Percentiles rank a stretch among this genome's conserved stretches.
Conservation (phyloP, 1,140 invertebrate species). For the Sinella curviseta region DNA sequence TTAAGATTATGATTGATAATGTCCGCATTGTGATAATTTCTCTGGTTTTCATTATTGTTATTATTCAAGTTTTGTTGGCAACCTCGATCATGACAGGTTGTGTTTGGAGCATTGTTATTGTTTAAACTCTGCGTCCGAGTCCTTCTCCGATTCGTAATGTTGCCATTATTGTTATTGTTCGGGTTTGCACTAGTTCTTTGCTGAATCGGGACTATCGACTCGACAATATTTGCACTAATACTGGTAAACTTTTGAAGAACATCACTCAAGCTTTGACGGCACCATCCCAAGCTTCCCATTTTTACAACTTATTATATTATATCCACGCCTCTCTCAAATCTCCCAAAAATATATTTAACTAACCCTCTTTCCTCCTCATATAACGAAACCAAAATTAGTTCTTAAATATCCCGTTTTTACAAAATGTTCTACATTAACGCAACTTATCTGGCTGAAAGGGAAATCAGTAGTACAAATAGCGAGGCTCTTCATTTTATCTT, state of each 20-base stretch:
- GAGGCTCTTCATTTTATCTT: no score
- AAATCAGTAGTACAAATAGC: no score
- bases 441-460: no score
- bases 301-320: neutral
- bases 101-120: neutral
- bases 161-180: no score
- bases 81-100: slow-evolving; percentile 2
- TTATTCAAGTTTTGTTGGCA: slow-evolving; percentile 10
- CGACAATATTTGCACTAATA: neutral
- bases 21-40: slow-evolving; percentile 1
- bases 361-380: no score
- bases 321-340: no score
- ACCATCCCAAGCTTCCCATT: slow-evolving; percentile 14
- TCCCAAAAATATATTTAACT: no score
- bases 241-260: slow-evolving; percentile 9
- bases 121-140: neutral
- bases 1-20: neutral
- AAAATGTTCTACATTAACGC: no score
- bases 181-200: no score
- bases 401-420: no score
- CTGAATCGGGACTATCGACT: neutral
- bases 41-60: slow-evolving; percentile 8
- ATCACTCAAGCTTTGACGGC: neutral
- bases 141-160: no score
- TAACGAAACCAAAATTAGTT: no score